Conservation (phyloP, 2,888 invertebrate genomes). For the Atethmia centrago region DNA sequence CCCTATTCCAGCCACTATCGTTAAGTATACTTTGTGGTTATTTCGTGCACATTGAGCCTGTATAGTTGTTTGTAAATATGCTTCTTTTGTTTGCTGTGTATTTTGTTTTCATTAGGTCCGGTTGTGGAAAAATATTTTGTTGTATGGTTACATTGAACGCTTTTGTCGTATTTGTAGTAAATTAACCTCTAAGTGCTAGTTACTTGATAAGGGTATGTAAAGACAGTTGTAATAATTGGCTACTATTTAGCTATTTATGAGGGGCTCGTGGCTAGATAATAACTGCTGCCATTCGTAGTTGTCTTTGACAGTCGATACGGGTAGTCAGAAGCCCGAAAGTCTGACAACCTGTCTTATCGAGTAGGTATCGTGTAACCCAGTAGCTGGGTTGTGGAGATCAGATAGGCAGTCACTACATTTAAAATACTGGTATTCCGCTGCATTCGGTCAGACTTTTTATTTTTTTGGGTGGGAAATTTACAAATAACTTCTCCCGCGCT, state of each 20-base stretch:
- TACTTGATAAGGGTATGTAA: background rate
- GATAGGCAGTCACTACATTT: no score
- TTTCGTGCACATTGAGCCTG: constrained; percentile 24
- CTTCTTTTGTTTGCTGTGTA: constrained; percentile 22
- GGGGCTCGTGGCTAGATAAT: background rate
- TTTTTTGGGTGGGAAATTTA: no score
- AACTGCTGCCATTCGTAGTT: background rate
- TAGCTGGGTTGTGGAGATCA: background rate
- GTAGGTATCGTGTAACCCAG: background rate
- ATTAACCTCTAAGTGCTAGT: background rate
- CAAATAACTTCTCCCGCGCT: no score
- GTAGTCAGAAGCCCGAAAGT: background rate
- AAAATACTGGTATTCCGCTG: background rate
- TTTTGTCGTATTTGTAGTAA: constrained; percentile 7
- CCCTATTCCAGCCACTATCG: constrained; percentile 41
- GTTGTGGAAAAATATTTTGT: background rate
- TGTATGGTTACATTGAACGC: background rate
- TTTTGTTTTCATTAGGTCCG: constrained; percentile 24
- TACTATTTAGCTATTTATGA: background rate
- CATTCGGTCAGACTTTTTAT: background rate
- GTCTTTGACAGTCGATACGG: background rate
- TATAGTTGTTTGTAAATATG: constrained; percentile 45
- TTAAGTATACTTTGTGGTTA: constrained; percentile 39
- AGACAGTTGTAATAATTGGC: background rate
- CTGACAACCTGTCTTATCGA: background rate